Percentiles rank a stretch among this genome's conserved stretches.
Evolutionary conservation across 30 jellyfish, hydroid and myxozoan species (phyloP).

Genomic region (Morbakka virulenta): DNA sequence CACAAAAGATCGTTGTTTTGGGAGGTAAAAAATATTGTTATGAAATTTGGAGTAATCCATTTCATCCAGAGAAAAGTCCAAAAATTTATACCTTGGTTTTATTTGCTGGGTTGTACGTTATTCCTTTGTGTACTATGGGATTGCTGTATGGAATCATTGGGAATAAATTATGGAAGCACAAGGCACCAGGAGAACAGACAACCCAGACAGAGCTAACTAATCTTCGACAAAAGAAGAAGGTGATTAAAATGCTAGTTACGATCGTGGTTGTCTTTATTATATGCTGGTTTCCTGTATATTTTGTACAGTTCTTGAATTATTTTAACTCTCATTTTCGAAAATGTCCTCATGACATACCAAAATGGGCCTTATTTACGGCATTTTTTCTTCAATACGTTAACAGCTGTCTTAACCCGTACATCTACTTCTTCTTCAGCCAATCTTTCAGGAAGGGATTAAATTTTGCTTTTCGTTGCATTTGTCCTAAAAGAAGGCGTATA

Average conservation of each 20-base stretch:
- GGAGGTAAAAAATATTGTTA: conserved; percentile 40
- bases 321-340: conserved; percentile 35
- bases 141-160: conserved; percentile 63
- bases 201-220: conserved; percentile 16
- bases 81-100: conserved; percentile 70
- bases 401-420: conserved; percentile 72
- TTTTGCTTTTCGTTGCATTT: conserved; percentile 3
- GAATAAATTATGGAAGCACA: conserved; percentile 56
- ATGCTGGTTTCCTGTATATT: conserved; percentile 80
- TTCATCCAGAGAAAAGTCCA: conserved; percentile 55
- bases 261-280: conserved; percentile 50
- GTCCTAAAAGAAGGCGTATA: not conserved
- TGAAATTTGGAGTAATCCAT: conserved; percentile 74
- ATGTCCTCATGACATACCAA: conserved; percentile 50
- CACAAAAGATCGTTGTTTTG: conserved; percentile 32
- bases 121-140: conserved; percentile 59
- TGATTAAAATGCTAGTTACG: conserved; percentile 67
- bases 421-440: conserved; percentile 66
- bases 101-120: conserved; percentile 58
- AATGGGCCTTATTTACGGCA: conserved; percentile 40
- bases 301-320: conserved; percentile 46
- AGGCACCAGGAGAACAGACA: conserved; percentile 42
- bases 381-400: conserved; percentile 65
- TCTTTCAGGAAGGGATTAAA: conserved; percentile 60
- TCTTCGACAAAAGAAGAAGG: conserved; percentile 29